Percentiles rank a stretch among this genome's conserved stretches.
These are phyloP conservation scores for Drosophila rellima DNA, from an alignment of 2,888 invertebrate species.

Conservation along the genomic window DNA sequence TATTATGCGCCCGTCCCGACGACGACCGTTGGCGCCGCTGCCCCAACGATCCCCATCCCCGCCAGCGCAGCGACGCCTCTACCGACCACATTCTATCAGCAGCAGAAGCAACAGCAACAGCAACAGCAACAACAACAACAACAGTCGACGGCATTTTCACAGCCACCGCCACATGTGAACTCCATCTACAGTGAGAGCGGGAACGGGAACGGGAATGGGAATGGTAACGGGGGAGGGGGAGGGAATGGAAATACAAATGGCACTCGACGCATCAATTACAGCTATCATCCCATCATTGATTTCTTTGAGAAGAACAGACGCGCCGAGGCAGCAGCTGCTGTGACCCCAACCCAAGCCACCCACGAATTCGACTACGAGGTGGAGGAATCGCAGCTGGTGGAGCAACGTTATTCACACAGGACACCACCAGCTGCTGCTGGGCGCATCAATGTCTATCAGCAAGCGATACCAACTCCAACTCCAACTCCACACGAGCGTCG, in stretches of 20 bases:
- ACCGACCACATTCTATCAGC: slow-evolving; percentile 55
- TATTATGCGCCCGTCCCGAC: slow-evolving; percentile 71
- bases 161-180: slow-evolving; percentile 70
- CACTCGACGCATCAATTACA: slow-evolving; percentile 90
- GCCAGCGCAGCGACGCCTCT: slow-evolving; percentile 66
- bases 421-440: slow-evolving; percentile 31
- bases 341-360: slow-evolving; percentile 13
- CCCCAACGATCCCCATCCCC: slow-evolving; percentile 46
- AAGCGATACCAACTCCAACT: slow-evolving; percentile 47
- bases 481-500: slow-evolving; percentile 69
- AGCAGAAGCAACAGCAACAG: slow-evolving; percentile 42
- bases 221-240: no score
- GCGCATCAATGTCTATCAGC: slow-evolving; percentile 45
- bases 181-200: slow-evolving; percentile 58
- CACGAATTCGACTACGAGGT: slow-evolving; percentile 34
- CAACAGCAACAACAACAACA: slow-evolving; percentile 48
- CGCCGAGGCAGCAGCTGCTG: slow-evolving; percentile 35
- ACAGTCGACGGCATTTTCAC: slow-evolving; percentile 68
- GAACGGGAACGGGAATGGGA: slow-evolving; percentile 25
- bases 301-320: slow-evolving; percentile 88
- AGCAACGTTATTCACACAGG: slow-evolving; percentile 51
- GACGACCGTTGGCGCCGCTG: slow-evolving; percentile 44
- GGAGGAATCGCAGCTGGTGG: slow-evolving; percentile 48
- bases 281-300: slow-evolving; percentile 93
- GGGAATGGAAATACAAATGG: slow-evolving; percentile 29